phyloP scores from a whole-genome alignment of 1,140 invertebrate species.

The Scaptomyza graminum region DNA sequence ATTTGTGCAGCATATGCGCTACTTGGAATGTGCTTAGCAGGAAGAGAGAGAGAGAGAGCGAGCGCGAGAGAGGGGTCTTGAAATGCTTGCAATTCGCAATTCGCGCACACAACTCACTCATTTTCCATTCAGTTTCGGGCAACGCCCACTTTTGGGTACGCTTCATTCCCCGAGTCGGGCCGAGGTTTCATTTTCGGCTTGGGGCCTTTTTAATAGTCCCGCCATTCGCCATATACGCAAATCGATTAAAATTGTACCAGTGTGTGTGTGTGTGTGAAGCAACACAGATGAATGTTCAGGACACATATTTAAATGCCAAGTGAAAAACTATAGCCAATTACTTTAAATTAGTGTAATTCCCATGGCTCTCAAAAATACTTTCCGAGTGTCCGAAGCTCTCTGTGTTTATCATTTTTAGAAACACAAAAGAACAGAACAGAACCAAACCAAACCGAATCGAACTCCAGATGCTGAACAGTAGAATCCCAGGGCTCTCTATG shows the following conservation, averaged over 20 bases:
- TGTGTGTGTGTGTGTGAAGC: constrained; percentile 8
- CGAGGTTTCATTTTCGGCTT: constrained; percentile 74
- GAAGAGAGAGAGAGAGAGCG: too few relatives aligned
- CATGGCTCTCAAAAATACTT: constrained; percentile 55
- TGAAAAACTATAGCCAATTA: constrained; percentile 83
- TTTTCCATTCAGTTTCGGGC: constrained; percentile 82
- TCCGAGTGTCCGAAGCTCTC: background rate
- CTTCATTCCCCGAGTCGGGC: constrained; percentile 22
- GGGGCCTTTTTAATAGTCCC: constrained; percentile 73
- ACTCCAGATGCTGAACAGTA: background rate
- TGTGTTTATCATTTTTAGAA: constrained; percentile 71
- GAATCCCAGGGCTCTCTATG: constrained; percentile 21
- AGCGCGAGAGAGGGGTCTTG: background rate
- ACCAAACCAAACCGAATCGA: background rate
- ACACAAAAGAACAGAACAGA: constrained; percentile 23
- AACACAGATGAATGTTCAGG: constrained; percentile 23
- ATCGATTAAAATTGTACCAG: constrained; percentile 81
- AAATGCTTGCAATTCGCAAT: constrained; percentile 45
- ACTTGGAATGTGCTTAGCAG: constrained; percentile 68
- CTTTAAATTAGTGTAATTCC: constrained; percentile 84
- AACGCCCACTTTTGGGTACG: constrained; percentile 81
- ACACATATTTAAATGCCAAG: constrained; percentile 80
- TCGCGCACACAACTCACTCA: constrained; percentile 72
- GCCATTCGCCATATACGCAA: constrained; percentile 81
- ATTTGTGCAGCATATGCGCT: constrained; percentile 74